Conservation (phyloP, 1,140 invertebrate species). For the Eupristina koningsbergeri region DNA sequence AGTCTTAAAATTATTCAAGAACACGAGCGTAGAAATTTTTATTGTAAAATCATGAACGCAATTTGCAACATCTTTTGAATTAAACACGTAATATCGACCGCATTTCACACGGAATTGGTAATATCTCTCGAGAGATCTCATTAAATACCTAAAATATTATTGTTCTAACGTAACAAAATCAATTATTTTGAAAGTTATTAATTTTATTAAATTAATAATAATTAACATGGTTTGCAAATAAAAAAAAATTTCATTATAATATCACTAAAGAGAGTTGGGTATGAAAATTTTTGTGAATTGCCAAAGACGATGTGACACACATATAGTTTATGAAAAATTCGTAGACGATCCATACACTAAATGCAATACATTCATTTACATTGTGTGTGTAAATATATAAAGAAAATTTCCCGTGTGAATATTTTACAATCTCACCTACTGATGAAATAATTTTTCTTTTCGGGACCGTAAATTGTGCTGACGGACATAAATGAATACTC, state of each 20-base stretch:
- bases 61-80: too few species aligned
- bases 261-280: neutral
- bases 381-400: neutral
- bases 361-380: neutral
- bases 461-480: neutral
- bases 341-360: neutral
- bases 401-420: neutral
- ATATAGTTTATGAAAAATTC: neutral
- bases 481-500: neutral
- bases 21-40: too few species aligned
- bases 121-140: too few species aligned
- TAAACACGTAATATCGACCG: too few species aligned
- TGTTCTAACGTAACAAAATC: too few species aligned
- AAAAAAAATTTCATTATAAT: neutral
- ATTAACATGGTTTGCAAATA: too few species aligned
- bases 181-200: too few species aligned
- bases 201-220: too few species aligned
- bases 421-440: neutral
- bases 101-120: too few species aligned
- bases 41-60: too few species aligned
- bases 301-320: neutral
- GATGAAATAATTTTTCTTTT: neutral
- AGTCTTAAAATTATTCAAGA: too few species aligned
- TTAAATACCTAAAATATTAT: too few species aligned
- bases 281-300: neutral